Evolutionary conservation across 2,797 vertebrate species (phyloP), one percentile per base, ranked within the genome.

Genomic region (Etheostoma nigrum): DNA sequence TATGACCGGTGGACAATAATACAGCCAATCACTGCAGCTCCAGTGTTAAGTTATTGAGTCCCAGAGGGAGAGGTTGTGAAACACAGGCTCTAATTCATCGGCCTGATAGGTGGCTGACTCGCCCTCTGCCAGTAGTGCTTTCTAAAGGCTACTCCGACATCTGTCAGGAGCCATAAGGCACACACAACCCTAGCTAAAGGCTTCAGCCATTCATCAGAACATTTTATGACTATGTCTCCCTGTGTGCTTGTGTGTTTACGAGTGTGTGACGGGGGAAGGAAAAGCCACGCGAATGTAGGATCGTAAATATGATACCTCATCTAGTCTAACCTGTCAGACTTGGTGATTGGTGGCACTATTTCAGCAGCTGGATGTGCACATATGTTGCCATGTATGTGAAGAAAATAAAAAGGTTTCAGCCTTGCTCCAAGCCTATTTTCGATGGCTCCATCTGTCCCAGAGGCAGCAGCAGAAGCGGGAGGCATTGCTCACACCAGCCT

Each of bases 81-180:
- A 84, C 75, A 83, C 44, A 61, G 66, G 62, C n/a, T 79, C 70
- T 89, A 79, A 83, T 82, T 87, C 81, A 80, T 84, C 69, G 71
- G 58, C 51, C 63, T 91, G 85, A 91, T 86, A 67, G 76, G 89
- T 88, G 77, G 60, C 61, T 52, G 67, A 74, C 78, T 70, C 33
- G 65, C 62, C 65, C 78, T 74, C 54, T 70, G 74, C 80, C 76
- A 84, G 79, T 86, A 86, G 76, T 81, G 52, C 83, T 84, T 93
- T 88, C 83, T 79, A 69, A 89, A 84, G 80, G 72, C 89, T 81
- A 76, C 85, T 65, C 77, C 5, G n/a, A 82, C 79, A 89, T 91
- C 79, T 90, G 89, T 89, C 85, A 86, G 77, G 65, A 36, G 74
- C 74, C 81, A 78, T 85, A 81, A 90, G 86, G 82, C 86, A 83